A percentile compares a stretch with the other conserved stretches of the same genome.
These are phyloP conservation scores for Promerops cafer DNA, from an alignment of 2,113 vertebrate genomes.

Conservation along the genomic window DNA sequence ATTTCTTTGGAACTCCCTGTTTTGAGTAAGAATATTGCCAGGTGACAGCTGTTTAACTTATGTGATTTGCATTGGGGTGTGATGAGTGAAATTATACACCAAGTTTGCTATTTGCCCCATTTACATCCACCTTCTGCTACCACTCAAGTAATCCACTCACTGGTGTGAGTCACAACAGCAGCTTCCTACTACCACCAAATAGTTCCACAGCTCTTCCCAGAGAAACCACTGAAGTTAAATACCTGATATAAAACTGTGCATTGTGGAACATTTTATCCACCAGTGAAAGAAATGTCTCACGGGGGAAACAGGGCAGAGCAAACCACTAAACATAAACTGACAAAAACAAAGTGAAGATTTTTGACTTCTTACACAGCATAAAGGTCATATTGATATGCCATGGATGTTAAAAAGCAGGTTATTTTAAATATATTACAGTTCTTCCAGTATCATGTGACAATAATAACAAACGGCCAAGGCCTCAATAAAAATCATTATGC, in stretches of 20 bases:
- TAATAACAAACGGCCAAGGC: not conserved
- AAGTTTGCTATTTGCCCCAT: not conserved
- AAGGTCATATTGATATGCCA: not conserved
- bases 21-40: not conserved
- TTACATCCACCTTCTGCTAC: not conserved
- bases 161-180: not conserved
- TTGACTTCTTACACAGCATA: not conserved
- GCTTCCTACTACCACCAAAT: not conserved
- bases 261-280: not conserved
- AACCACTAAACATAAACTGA: not conserved
- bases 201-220: not conserved
- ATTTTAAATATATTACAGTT: not conserved
- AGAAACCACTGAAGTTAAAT: not conserved
- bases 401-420: not conserved
- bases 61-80: not conserved
- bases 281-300: not conserved
- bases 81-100: not conserved
- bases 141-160: not conserved
- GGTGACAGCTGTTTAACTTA: not conserved
- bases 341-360: not conserved
- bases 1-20: not conserved
- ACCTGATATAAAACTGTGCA: rapidly evolving
- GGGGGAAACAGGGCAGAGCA: not conserved
- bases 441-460: not conserved
- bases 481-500: not conserved